These are phyloP conservation scores for Melanostoma mellinum DNA, from an alignment of 2,888 invertebrate genomes.

Conservation along the genomic window DNA sequence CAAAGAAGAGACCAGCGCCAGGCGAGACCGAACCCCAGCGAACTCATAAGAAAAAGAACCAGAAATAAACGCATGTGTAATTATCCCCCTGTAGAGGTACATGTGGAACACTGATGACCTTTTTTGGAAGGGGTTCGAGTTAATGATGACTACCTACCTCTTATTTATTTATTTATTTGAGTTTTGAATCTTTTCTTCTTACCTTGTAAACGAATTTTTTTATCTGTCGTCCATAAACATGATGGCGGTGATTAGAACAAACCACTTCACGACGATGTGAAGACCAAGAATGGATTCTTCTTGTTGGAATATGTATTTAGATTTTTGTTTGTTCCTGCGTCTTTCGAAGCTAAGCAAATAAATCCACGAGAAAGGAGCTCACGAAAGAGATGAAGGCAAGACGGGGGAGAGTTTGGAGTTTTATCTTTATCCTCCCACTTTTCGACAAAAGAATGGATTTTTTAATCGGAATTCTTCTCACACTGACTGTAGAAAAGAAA, in stretches of 20 bases:
- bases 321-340: constrained; percentile 26
- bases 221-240: constrained; percentile 42
- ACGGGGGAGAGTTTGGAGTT: constrained; percentile 1
- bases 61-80: constrained; percentile 30
- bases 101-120: constrained; percentile 3
- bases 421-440: not conserved
- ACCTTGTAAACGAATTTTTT: not conserved
- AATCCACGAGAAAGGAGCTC: not conserved
- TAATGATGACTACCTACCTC: constrained; percentile 30
- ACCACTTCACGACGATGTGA: constrained; percentile 35
- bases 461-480: constrained; percentile 16
- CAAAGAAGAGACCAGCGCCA: not conserved
- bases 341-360: constrained; percentile 12
- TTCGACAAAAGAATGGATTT: constrained; percentile 11
- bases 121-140: not conserved
- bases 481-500: not conserved
- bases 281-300: constrained; percentile 26
- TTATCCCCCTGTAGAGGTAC: constrained; percentile 7
- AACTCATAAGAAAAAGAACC: constrained; percentile 6
- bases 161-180: not conserved
- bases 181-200: constrained; percentile 1
- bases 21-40: constrained; percentile 8
- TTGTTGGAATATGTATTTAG: constrained; percentile 44
- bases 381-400: constrained; percentile 9
- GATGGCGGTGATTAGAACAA: constrained; percentile 13